These are phyloP conservation scores for Tipula confusa DNA, from an alignment of 2,888 invertebrate species.

Conservation along the genomic window DNA sequence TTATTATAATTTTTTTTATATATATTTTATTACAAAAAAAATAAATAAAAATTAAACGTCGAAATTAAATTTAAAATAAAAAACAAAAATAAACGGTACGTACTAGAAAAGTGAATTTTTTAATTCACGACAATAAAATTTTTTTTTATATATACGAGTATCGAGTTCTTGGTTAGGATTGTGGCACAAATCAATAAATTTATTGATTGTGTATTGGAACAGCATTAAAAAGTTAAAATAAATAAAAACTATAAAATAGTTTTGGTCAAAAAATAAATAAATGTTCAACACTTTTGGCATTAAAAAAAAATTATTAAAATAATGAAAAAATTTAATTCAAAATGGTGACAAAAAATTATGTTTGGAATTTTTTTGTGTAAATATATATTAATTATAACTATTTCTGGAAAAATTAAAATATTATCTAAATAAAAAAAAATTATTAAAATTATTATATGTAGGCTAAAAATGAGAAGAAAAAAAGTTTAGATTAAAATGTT, in stretches of 20 bases:
- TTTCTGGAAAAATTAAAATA: not conserved
- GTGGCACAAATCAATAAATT: not conserved
- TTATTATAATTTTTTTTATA: not conserved
- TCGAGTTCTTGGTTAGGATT: constrained; percentile 25
- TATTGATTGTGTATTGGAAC: not conserved
- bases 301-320: not conserved
- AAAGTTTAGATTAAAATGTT: constrained; percentile 26
- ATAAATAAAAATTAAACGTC: not conserved
- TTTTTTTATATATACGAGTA: not conserved
- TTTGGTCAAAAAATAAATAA: not conserved
- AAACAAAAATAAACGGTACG: not conserved
- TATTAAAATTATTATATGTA: constrained; percentile 3
- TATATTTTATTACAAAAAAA: no score
- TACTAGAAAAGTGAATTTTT: not conserved
- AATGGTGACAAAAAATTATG: constrained; percentile 30
- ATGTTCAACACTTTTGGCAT: not conserved
- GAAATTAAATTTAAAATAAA: not conserved
- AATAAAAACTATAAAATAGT: constrained; percentile 30
- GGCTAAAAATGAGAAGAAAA: constrained; percentile 21
- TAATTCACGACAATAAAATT: constrained; percentile 4
- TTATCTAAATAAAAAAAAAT: not conserved
- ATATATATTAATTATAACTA: not conserved
- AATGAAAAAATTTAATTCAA: constrained; percentile 8
- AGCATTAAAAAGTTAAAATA: not conserved
- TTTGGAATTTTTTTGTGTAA: not conserved